Evolutionary conservation across 92 coral and sea anemone genomes (phyloP).

Genomic region (Bergia puertoricense): DNA sequence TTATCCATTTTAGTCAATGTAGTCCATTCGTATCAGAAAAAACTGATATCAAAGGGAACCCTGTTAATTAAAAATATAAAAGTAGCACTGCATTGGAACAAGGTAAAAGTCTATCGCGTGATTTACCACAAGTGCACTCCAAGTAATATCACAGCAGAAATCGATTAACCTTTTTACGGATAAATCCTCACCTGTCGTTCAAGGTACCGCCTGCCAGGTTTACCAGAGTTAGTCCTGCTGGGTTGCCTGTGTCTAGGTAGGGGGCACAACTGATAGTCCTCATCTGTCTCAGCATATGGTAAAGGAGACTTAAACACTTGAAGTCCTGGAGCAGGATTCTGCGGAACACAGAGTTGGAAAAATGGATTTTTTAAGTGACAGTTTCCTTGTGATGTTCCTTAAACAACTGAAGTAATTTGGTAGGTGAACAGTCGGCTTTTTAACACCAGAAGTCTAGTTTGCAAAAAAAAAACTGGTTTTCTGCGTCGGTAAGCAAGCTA

Average conservation of each 20-base stretch:
- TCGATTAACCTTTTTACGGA: neutral
- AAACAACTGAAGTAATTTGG: no score
- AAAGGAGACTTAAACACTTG: conserved; percentile 86
- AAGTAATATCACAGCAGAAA: neutral
- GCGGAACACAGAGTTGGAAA: neutral
- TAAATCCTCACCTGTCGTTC: conserved; percentile 80
- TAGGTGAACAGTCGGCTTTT: no score
- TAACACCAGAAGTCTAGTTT: no score
- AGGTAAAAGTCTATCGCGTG: neutral
- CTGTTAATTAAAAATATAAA: no score
- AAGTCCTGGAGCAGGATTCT: conserved; percentile 96
- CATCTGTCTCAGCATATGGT: conserved; percentile 91
- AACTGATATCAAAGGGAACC: no score
- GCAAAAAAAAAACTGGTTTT: no score
- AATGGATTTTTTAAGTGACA: neutral
- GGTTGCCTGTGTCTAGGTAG: conserved; percentile 88
- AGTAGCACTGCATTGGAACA: no score
- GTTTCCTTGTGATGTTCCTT: neutral
- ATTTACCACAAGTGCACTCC: neutral
- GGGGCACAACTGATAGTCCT: conserved; percentile 91
- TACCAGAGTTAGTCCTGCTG: conserved; percentile 69
- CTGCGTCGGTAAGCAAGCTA: no score
- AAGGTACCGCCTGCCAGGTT: conserved; percentile 81
- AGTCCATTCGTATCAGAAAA: no score
- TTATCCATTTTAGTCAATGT: no score